A percentile compares a stretch with the other conserved stretches of the same genome.
Evolutionary conservation across 1,140 invertebrate species (phyloP).

Genomic region (Yoshiicerus persimilis): DNA sequence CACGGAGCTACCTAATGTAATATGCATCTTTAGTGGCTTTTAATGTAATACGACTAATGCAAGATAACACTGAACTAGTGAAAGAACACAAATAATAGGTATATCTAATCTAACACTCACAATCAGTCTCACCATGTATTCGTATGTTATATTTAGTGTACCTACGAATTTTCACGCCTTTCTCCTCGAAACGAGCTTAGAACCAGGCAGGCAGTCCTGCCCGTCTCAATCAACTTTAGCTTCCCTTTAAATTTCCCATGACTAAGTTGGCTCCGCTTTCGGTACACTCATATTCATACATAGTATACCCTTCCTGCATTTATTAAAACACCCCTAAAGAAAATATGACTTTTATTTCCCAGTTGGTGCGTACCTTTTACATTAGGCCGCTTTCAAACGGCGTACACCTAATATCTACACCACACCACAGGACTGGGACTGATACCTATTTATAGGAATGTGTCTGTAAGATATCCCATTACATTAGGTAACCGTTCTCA

Average conservation of each 20-base stretch:
- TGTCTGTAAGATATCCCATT: too few species aligned
- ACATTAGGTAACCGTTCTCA: too few species aligned
- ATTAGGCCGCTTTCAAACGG: neutral
- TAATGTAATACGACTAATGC: neutral
- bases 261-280: neutral
- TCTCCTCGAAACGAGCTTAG: neutral
- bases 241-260: neutral
- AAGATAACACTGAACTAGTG: neutral
- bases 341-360: conserved; percentile 23
- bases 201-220: neutral
- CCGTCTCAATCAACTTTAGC: conserved; percentile 10
- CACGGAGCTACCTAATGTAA: neutral
- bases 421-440: neutral
- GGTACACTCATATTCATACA: neutral
- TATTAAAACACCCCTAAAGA: neutral
- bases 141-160: neutral
- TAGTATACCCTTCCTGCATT: neutral
- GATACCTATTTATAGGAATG: neutral
- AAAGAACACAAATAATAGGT: neutral
- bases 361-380: neutral
- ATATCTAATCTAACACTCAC: neutral
- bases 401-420: neutral
- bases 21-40: neutral
- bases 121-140: neutral
- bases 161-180: neutral